Conservation (phyloP, 2,797 vertebrate genomes). For the Schizopygopsis malacanthus region DNA sequence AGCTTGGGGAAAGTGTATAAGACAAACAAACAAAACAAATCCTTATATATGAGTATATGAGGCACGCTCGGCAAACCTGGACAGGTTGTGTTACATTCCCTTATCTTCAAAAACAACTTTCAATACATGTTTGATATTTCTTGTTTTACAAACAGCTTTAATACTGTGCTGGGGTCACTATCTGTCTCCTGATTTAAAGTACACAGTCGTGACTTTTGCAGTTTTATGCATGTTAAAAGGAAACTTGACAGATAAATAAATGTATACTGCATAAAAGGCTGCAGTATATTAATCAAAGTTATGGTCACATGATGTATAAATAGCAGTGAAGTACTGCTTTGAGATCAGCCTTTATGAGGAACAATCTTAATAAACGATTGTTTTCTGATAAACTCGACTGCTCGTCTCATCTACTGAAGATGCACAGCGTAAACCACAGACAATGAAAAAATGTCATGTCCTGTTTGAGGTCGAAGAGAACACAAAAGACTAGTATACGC, state of each 20-base stretch:
- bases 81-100: not conserved
- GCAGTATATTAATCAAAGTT: not conserved
- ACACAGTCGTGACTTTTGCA: not conserved
- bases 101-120: not conserved
- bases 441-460: not conserved
- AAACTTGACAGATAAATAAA: not conserved
- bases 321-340: not conserved
- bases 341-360: not conserved
- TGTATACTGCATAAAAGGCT: not conserved
- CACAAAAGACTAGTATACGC: not conserved
- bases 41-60: not conserved
- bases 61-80: not conserved
- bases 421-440: not conserved
- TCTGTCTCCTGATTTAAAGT: not conserved
- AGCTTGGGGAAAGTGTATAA: not conserved
- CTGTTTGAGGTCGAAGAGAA: not conserved
- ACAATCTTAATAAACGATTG: not conserved
- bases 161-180: not conserved
- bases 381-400: not conserved
- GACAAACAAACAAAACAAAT: not conserved
- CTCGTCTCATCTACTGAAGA: not conserved
- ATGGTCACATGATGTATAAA: not conserved
- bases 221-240: not conserved
- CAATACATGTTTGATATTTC: not conserved
- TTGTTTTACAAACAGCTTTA: too few relatives aligned